Evolutionary conservation across 2,888 invertebrate genomes (phyloP).

Genomic region (Orchesellides sinensis): DNA sequence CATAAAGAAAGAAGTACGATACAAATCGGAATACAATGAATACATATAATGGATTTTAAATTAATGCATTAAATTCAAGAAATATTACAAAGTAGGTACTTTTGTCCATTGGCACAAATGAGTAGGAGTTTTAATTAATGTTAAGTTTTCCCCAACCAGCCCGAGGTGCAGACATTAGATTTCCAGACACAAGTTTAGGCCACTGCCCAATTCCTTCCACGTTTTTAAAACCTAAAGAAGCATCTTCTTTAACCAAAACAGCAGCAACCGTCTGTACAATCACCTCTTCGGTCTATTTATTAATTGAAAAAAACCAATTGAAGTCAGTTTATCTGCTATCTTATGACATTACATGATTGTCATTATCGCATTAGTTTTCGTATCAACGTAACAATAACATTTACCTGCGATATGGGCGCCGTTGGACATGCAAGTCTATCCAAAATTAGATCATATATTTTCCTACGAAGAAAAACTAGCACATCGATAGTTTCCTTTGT

Average conservation of each 20-base stretch:
- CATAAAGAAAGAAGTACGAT: no score
- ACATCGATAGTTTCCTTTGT: constrained; percentile 9
- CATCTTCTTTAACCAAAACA: constrained; percentile 49
- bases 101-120: no score
- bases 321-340: no score
- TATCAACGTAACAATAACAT: no score
- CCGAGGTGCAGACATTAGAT: constrained; percentile 63
- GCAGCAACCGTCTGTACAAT: constrained; percentile 45
- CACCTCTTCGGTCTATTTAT: constrained; percentile 45
- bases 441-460: constrained; percentile 29
- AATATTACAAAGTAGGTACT: no score
- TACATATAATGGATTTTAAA: no score
- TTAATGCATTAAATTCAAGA: no score
- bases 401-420: neutral
- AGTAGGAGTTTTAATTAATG: no score
- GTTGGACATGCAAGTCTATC: constrained; percentile 37
- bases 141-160: no score
- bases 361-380: no score
- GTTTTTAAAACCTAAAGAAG: constrained; percentile 48
- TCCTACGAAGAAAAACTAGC: constrained; percentile 19
- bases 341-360: no score
- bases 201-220: constrained; percentile 65
- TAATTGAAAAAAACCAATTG: neutral
- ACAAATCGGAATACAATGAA: no score
- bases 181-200: constrained; percentile 69